Base-by-base conservation (phyloP, 53 echinoderm and acorn worm genomes). In the Echinometra lucunter region DNA sequence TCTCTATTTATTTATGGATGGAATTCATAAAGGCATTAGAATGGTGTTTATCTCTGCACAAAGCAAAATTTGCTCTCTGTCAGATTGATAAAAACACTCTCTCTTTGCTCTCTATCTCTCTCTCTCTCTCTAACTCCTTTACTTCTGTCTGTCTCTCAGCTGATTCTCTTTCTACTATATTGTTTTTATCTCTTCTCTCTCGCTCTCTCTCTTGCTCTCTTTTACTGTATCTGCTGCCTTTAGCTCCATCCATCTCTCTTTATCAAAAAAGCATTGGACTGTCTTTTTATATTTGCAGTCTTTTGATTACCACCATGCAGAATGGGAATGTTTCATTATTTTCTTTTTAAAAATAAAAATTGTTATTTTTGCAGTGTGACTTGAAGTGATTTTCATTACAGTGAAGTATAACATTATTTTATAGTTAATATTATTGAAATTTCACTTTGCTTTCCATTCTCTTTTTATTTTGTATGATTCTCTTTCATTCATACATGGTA, bases 11-110 rank as follows among this genome's bases (percentile, higher is more conserved):
- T 91, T 70, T 91, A 91, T 91, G 69, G 91, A 67, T 91, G 91
- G 91, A 91, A 91, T 91, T 91, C 91, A 91, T 91, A 91, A 91
- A 91, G 91, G 66, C 69, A 45, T 91, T 69, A 69, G 91, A 91
- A 69, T 44, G 91, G 91, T 91, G 91, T 91, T 91, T 91, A 91
- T 91, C 66, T 45, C 23, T n/a, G 58, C 66, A 67, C 66, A 66
- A 66, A 67, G 66, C 91, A 40, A 69, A 91, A 91, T 91, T 58
- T 66, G 91, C 45, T 91, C 45, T 37, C 18, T 37, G 60, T 60
- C 58, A 57, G 58, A 89, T 89, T 89, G 37, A 57, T 89, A 38
- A 60, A 89, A 89, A 35, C 34, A 32, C 60, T 37, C 40, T 58
- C 38, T 89, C 17, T 58, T 60, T 37, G 37, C 37, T 6, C 89